These are phyloP conservation scores for Dendroctonus ponderosae DNA, from an alignment of 1,140 invertebrate species.

Conservation along the genomic window DNA sequence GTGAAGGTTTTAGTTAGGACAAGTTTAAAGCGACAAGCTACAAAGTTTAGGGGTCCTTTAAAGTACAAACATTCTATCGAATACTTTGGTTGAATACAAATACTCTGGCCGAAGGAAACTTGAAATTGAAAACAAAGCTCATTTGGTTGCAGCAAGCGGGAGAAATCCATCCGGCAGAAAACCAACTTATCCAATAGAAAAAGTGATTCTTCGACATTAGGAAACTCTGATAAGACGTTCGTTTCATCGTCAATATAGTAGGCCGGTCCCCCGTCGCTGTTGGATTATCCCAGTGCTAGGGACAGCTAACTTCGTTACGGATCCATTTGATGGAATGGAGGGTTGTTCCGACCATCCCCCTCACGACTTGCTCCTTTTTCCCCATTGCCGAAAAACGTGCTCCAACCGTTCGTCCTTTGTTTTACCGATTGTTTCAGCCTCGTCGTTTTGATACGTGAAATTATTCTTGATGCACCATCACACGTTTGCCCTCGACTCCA, in stretches of 20 bases:
- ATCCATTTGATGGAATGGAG: constrained; percentile 57
- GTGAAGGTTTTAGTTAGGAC: too few relatives aligned
- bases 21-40: too few relatives aligned
- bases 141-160: too few relatives aligned
- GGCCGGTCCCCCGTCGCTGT: constrained; percentile 16
- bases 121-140: too few relatives aligned
- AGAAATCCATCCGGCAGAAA: too few relatives aligned
- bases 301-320: constrained; percentile 55
- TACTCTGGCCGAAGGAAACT: too few relatives aligned
- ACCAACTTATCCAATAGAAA: background rate
- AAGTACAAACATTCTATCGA: too few relatives aligned
- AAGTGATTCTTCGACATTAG: constrained; percentile 7
- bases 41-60: too few relatives aligned
- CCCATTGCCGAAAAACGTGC: constrained; percentile 22
- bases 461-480: background rate
- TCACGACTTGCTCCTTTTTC: constrained; percentile 5
- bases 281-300: constrained; percentile 27
- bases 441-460: constrained; percentile 1
- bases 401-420: constrained; percentile 24
- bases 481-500: too few relatives aligned
- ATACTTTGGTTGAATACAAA: too few relatives aligned
- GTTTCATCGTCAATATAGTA: constrained; percentile 17
- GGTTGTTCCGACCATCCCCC: constrained; percentile 32
- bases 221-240: constrained; percentile 15
- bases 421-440: constrained; percentile 17